Base-by-base conservation (phyloP, 2,113 vertebrate genomes). In the Eonycteris spelaea region DNA sequence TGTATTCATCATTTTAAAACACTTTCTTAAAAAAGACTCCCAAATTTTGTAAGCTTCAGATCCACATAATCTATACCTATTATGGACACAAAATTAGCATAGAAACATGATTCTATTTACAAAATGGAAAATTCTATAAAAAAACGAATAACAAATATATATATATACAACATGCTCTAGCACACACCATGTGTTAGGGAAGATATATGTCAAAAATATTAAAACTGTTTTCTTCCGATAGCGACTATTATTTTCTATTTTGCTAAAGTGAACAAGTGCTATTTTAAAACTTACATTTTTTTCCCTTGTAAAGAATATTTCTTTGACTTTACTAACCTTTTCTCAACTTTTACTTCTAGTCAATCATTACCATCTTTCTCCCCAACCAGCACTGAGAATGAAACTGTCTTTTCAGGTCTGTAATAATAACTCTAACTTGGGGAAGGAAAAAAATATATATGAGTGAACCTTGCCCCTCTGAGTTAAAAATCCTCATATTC, bases 211-310 rank as follows among this genome's bases (percentile, higher is more conserved):
- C 3, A 55, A 77, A 95, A 95, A 80, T 24, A 7, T 55, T 94
- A 63, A 90, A 94, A 65, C 33, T 30, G 15, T 11, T 92, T 67
- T 92, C 90, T 35, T 90, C 57, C 57, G 22, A 55, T 45, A 7
- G 13, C 75, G 33, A 61, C n/a, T 73, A 53, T 68, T 95, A 87
- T 75, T 95, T 97, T 84, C 67, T 63, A 21, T 67, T 85, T 77
- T 90, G 80, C 35, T 77, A 43, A 51, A 86, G 74, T 43, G n/a
- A 90, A 43, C 40, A 38, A 43, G n/a, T 75, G 35, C 51, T 57
- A 38, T 21, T 14, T 83, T 51, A 91, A 83, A 77, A 68, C n/a
- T 30, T 55, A 12, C 9, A 38, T 40, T 77, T 48, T 93, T 57
- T 24, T 5, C 55, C 45, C 8, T 18, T 28, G 38, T 87, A 30